Evolutionary conservation across 2,797 vertebrate species (phyloP).

Genomic region (Melanotaenia nigrans): DNA sequence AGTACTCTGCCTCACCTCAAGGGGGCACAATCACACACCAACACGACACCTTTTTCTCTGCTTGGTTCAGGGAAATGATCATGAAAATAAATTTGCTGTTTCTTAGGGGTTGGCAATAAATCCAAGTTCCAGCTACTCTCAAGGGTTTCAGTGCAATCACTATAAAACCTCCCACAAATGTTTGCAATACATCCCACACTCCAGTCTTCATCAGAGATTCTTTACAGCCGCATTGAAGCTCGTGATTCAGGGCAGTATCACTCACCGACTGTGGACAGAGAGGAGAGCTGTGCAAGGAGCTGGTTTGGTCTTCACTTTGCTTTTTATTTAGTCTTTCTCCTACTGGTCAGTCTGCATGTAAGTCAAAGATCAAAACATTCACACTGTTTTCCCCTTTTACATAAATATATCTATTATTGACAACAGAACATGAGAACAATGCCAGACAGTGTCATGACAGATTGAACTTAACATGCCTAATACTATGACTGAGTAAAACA

Average conservation of each 20-base stretch:
- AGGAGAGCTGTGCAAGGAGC: not conserved
- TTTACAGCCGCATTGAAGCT: constrained; percentile 9
- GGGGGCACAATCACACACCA: too few species aligned
- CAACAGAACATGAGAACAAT: too few species aligned
- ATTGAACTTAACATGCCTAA: too few species aligned
- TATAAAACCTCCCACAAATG: constrained; percentile 34
- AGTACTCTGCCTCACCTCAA: too few species aligned
- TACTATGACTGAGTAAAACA: too few species aligned
- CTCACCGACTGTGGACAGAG: not conserved
- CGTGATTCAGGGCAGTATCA: not conserved
- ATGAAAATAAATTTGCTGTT: not conserved
- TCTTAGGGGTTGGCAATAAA: constrained; percentile 6
- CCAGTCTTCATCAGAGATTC: constrained; percentile 8
- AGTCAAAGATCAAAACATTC: not conserved
- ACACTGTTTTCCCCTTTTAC: not conserved
- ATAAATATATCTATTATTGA: not conserved
- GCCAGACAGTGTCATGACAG: too few species aligned
- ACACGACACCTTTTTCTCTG: not conserved
- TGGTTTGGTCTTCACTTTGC: not conserved
- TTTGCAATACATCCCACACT: constrained; percentile 29
- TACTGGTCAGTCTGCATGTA: not conserved
- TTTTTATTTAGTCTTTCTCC: too few species aligned
- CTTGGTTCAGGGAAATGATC: not conserved
- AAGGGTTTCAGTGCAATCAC: constrained; percentile 14
- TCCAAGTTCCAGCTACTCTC: constrained; percentile 7